Evolutionary conservation across 64 coral and sea anemone genomes (phyloP), one percentile per base, ranked within the genome.

Genomic region (Stichodactyla mertensii): DNA sequence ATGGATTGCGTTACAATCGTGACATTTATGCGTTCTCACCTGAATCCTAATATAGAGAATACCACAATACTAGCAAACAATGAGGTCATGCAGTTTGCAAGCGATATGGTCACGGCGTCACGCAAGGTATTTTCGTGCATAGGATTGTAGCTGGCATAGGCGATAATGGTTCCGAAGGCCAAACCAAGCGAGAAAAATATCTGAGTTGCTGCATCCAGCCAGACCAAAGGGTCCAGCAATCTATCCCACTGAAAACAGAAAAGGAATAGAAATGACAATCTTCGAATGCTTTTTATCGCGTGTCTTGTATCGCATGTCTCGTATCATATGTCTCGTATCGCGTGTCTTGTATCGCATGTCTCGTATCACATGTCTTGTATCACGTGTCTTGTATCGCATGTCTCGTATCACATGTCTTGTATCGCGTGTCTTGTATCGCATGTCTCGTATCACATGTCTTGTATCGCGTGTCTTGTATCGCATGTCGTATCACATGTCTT

Each of bases 1-100:
- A 45, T 22, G 6, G 19, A 66, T 66, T 66, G 19, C 62, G 19
- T 66, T 18, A 66, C 62, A 8, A 66, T 66, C 4, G 36, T 15
- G 57, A 36, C 58, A 86, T 27, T 64, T 56, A 31, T 52, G n/a
- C 4, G 52, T 16, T 80, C 92, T 93, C 90, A 98, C 95, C 95
- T 93, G 85, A 98, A 98, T 87, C 95, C 95, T 79, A 98, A 91
- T 61, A 98, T 98, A 58, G 95, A 98, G 95, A 98, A 98, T 88
- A 98, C 95, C 80, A 98, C 95, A 61, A 98, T 87, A 69, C 92
- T 79, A 27, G 95, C 95, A 64, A 98, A 98, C 64, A 98, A 77
- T 6, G 95, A 98, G 31, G 95, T 98, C 81, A 80, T 88, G 36
- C 91, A 94, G 84, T 98, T 98, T 52, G 89, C 95, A 52, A 94